phyloP scores from a whole-genome alignment of 2,888 invertebrate genomes.

The Agrotis clavis region DNA sequence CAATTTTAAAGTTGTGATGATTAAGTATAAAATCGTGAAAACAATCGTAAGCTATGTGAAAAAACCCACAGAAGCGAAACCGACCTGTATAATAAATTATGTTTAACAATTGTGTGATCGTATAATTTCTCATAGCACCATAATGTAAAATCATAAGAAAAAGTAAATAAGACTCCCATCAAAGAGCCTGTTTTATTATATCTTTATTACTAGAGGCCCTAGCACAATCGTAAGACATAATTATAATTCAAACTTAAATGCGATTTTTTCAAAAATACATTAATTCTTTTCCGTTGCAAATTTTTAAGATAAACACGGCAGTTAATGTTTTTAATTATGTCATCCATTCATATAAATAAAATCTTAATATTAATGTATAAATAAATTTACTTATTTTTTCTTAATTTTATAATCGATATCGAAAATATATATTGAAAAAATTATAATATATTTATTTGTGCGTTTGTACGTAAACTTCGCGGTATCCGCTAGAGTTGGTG shows the following conservation, averaged over 20 bases:
- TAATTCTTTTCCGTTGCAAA: too few relatives aligned
- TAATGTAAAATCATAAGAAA: constrained; percentile 57
- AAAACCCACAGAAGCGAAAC: constrained; percentile 37
- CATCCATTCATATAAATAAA: not conserved
- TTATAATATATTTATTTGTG: too few relatives aligned
- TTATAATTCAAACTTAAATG: not conserved
- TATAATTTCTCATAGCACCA: constrained; percentile 57
- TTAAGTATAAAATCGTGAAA: constrained; percentile 32
- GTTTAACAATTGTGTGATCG: constrained; percentile 64
- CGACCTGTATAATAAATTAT: constrained; percentile 49
- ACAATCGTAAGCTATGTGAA: constrained; percentile 3
- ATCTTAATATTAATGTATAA: too few relatives aligned
- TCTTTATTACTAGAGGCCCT: constrained; percentile 6
- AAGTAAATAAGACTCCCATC: constrained; percentile 49
- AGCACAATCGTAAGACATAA: not conserved
- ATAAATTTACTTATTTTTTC: not conserved
- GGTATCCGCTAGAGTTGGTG: not conserved
- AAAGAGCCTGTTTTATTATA: not conserved
- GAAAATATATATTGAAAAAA: too few relatives aligned
- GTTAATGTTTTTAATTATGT: not conserved
- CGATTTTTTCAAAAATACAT: too few relatives aligned
- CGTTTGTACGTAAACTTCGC: too few relatives aligned
- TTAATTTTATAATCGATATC: not conserved
- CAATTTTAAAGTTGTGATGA: constrained; percentile 8
- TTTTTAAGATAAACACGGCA: too few relatives aligned